Evolutionary conservation across 2,888 invertebrate genomes (phyloP).

Genomic region (Drosophila incognita): DNA sequence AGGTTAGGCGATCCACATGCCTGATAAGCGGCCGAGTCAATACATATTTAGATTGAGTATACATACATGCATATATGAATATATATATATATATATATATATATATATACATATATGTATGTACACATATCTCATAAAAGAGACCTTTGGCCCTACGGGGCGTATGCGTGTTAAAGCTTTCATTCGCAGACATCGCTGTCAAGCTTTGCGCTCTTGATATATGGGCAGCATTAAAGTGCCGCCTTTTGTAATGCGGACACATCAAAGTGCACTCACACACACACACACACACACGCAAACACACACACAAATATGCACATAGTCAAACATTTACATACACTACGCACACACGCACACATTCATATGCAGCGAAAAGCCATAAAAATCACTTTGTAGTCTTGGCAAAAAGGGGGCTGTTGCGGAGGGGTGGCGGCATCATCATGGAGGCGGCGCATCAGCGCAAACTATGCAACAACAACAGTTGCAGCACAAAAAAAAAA

Average conservation of each 20-base stretch:
- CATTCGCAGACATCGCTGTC: constrained; percentile 58
- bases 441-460: constrained; percentile 69
- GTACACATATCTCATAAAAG: not conserved
- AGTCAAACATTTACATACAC: constrained; percentile 66
- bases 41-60: not conserved
- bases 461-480: constrained; percentile 68
- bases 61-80: constrained; percentile 1
- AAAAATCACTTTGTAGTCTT: constrained; percentile 73
- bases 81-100: not conserved
- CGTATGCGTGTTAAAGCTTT: constrained; percentile 73
- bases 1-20: constrained; percentile 47
- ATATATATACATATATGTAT: too few species aligned
- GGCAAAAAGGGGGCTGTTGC: constrained; percentile 2
- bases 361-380: constrained; percentile 65
- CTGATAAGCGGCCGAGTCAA: constrained; percentile 32
- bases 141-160: constrained; percentile 58
- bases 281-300: constrained; percentile 21
- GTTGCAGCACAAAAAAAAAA: constrained; percentile 9
- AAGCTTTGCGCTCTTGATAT: constrained; percentile 71
- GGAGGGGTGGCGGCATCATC: constrained; percentile 10
- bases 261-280: constrained; percentile 66
- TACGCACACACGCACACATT: constrained; percentile 30
- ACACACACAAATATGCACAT: constrained; percentile 18
- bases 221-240: constrained; percentile 71
- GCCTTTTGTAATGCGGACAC: constrained; percentile 73